Conservation (phyloP, 2,113 vertebrate genomes). For the Rhinopithecus roxellana region DNA sequence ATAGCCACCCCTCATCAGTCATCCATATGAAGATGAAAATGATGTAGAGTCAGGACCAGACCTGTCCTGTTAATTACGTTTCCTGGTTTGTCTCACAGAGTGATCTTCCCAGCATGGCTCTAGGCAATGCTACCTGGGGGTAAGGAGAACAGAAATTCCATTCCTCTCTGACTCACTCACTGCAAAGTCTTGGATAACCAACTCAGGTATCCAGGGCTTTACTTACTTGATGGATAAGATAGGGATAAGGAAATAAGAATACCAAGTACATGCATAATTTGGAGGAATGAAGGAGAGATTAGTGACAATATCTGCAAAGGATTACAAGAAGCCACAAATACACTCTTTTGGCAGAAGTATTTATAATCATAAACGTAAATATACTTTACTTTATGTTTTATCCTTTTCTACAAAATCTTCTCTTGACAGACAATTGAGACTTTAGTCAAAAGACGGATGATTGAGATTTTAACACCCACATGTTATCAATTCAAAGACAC, state of each 20-base stretch:
- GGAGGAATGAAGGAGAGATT: not conserved
- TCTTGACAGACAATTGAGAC: not conserved
- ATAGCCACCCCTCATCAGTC: not conserved
- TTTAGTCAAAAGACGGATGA: not conserved
- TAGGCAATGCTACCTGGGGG: not conserved
- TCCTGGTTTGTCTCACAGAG: not conserved
- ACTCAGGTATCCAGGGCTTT: not conserved
- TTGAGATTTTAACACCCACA: not conserved
- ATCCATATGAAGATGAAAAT: not conserved
- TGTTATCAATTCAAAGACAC: not conserved
- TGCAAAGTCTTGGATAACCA: not conserved
- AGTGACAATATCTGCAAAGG: not conserved
- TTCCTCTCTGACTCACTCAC: conserved; percentile 27
- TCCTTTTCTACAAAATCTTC: conserved; percentile 8
- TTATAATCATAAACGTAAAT: conserved; percentile 26
- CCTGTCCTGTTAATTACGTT: not conserved
- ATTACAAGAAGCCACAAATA: conserved; percentile 4
- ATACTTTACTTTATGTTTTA: not conserved
- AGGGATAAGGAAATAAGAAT: conserved; percentile 5
- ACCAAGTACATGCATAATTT: not conserved
- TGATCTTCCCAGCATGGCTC: not conserved
- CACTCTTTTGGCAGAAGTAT: not conserved
- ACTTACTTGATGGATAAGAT: not conserved
- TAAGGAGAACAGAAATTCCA: conserved; percentile 31
- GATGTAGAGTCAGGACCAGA: not conserved